Evolutionary conservation across 2,888 invertebrate species (phyloP).

Genomic region (Prosapia bicincta): DNA sequence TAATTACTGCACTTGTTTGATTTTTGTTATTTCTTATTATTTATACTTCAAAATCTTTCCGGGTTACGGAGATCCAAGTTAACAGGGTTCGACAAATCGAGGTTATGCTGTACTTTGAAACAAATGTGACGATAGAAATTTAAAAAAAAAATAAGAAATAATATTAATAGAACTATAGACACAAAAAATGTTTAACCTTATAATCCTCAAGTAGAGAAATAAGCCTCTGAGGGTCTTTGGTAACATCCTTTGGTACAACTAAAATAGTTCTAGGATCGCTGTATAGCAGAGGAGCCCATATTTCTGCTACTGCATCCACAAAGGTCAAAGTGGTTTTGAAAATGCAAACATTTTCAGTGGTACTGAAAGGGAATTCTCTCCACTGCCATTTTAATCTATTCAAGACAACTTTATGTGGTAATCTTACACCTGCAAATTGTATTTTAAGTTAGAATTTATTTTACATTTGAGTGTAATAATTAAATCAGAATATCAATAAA

Average conservation of each 20-base stretch:
- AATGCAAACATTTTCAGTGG: conserved; percentile 65
- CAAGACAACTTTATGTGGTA: conserved; percentile 70
- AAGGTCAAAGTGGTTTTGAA: conserved; percentile 92
- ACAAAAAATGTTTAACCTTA: conserved; percentile 52
- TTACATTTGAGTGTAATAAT: too few species aligned
- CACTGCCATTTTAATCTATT: conserved; percentile 90
- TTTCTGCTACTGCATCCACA: conserved; percentile 84
- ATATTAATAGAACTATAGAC: too few species aligned
- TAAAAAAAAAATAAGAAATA: too few species aligned
- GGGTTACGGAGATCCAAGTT: too few species aligned
- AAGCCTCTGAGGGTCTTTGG: conserved; percentile 74
- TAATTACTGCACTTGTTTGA: too few species aligned
- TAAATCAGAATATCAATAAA: too few species aligned
- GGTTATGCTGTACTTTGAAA: too few species aligned
- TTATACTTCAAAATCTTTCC: too few species aligned
- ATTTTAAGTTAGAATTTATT: too few species aligned
- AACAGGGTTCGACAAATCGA: too few species aligned
- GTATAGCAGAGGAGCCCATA: conserved; percentile 80
- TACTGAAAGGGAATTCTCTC: conserved; percentile 69
- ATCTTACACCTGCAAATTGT: conserved; percentile 62
- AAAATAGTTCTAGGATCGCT: conserved; percentile 60
- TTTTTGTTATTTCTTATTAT: too few species aligned
- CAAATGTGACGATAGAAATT: too few species aligned
- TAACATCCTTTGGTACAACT: conserved; percentile 67
- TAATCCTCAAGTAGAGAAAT: conserved; percentile 65